A percentile compares a stretch with the other conserved stretches of the same genome.
phyloP scores from a whole-genome alignment of 2,113 vertebrate genomes.

The Cromileptes altivelis region DNA sequence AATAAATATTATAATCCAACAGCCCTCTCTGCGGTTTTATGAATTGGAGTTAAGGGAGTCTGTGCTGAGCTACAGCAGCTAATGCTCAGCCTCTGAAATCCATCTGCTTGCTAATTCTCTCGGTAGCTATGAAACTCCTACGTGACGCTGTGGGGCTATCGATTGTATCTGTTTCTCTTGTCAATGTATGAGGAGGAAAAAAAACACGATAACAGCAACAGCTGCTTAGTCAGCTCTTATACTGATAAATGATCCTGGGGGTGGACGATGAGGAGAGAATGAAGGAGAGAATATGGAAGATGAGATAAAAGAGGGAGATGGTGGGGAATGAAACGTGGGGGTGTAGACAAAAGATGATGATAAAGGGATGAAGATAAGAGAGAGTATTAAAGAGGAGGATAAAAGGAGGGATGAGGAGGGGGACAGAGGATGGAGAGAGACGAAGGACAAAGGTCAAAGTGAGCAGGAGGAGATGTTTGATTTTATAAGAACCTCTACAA shows the following conservation, averaged over 20 bases:
- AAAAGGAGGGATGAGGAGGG: background rate
- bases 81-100: conserved; percentile 57
- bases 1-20: conserved; percentile 42
- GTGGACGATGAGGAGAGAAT: conserved; percentile 15
- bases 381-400: background rate
- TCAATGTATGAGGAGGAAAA: conserved; percentile 26
- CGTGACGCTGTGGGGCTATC: conserved; percentile 48
- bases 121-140: conserved; percentile 49
- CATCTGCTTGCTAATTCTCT: conserved; percentile 56
- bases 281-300: background rate
- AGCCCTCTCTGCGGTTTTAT: conserved; percentile 31
- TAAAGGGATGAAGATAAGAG: conserved; percentile 22
- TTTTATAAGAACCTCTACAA: background rate
- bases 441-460: background rate
- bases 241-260: conserved; percentile 50
- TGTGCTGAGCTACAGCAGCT: conserved; percentile 37
- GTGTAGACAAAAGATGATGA: background rate
- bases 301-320: background rate
- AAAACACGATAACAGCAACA: conserved; percentile 43
- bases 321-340: background rate
- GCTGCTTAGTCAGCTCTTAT: conserved; percentile 61
- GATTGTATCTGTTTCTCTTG: conserved; percentile 63
- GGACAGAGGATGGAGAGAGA: background rate
- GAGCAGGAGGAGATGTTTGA: background rate
- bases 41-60: conserved; percentile 31